Conservation (phyloP, 2,888 invertebrate species). For the Coremacera marginata region DNA sequence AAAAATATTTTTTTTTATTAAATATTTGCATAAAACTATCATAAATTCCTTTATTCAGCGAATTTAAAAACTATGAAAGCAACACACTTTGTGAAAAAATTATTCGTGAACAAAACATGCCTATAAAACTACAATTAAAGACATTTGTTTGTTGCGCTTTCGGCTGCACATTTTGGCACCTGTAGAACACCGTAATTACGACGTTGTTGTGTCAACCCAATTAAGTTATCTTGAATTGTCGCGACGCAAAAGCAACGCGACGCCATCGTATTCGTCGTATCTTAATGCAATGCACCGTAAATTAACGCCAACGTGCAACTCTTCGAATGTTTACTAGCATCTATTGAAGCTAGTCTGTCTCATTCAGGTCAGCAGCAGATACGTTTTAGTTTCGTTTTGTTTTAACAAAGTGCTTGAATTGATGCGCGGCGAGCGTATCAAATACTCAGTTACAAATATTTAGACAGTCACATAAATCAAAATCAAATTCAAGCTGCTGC, state of each 20-base stretch:
- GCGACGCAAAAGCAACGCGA: not conserved
- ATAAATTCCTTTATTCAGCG: too few relatives aligned
- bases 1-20: too few relatives aligned
- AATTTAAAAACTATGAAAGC: too few relatives aligned
- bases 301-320: slow-evolving; percentile 13
- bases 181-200: not conserved
- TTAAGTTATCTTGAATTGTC: slow-evolving; percentile 35
- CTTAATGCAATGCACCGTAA: not conserved
- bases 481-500: slow-evolving; percentile 14
- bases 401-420: not conserved
- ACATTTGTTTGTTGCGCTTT: not conserved
- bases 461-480: slow-evolving; percentile 39
- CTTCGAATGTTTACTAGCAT: too few relatives aligned
- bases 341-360: too few relatives aligned
- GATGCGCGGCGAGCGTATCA: slow-evolving; percentile 14
- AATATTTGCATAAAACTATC: too few relatives aligned
- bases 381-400: not conserved
- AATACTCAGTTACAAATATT: slow-evolving; percentile 32
- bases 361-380: not conserved
- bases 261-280: not conserved
- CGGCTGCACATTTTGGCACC: not conserved
- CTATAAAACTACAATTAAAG: too few relatives aligned
- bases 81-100: too few relatives aligned
- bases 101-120: too few relatives aligned
- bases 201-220: slow-evolving; percentile 28